These are phyloP conservation scores for Carcina quercana DNA, from an alignment of 2,888 invertebrate species.

Conservation along the genomic window DNA sequence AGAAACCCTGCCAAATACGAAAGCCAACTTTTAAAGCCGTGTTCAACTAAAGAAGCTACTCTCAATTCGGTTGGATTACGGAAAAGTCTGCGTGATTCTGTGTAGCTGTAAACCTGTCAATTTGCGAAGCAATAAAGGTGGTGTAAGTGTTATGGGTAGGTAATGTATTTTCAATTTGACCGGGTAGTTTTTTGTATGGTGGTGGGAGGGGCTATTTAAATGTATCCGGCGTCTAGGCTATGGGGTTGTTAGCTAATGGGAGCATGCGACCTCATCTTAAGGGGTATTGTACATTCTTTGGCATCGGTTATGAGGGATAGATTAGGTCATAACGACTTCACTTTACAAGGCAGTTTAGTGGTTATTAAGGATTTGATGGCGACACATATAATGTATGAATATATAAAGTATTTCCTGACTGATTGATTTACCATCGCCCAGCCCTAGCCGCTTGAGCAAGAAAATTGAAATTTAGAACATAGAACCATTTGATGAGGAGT, in stretches of 20 bases:
- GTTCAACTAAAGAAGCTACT: constrained; percentile 12
- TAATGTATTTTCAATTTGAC: constrained; percentile 12
- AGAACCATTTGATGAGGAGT: too few relatives aligned
- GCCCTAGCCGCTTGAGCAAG: too few relatives aligned
- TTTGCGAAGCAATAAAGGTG: constrained; percentile 18
- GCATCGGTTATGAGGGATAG: too few relatives aligned
- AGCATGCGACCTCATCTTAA: constrained; percentile 3
- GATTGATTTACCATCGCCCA: too few relatives aligned
- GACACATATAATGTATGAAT: too few relatives aligned
- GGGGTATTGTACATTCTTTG: constrained; percentile 5
- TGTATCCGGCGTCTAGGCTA: constrained; percentile 11
- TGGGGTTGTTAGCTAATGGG: constrained; percentile 4
- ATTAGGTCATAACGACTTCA: too few relatives aligned
- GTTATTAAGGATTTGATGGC: too few relatives aligned
- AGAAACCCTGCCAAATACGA: constrained; percentile 29
- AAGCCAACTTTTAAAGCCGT: too few relatives aligned
- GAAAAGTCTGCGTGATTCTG: constrained; percentile 45
- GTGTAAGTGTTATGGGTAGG: constrained; percentile 5
- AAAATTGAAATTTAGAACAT: too few relatives aligned
- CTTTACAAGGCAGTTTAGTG: too few relatives aligned
- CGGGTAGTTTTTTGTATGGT: too few relatives aligned
- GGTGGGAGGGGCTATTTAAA: constrained; percentile 16
- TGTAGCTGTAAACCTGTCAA: constrained; percentile 22
- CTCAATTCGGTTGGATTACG: constrained; percentile 31
- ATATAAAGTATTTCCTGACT: too few relatives aligned